Percentiles rank a stretch among this genome's conserved stretches.
Conservation (phyloP, 2,888 invertebrate species). For the Tipula helvola region DNA sequence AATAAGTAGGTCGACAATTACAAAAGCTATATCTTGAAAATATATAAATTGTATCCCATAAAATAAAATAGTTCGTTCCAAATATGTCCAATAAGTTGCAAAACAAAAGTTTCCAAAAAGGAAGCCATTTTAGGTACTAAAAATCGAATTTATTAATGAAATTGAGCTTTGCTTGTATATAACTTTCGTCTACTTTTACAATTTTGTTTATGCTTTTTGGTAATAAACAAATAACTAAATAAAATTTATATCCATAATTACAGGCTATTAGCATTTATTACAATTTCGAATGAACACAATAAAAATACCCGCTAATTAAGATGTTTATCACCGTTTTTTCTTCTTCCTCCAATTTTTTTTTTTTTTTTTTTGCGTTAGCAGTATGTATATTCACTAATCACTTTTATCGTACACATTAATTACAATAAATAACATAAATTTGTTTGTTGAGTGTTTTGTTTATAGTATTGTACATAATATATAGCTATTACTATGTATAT, state of each 20-base stretch:
- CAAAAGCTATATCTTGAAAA: too few species aligned
- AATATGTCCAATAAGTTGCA: too few species aligned
- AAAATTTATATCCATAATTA: slow-evolving; percentile 6
- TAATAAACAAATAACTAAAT: not conserved
- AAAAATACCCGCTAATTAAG: slow-evolving; percentile 6
- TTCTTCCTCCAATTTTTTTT: not conserved
- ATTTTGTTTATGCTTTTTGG: not conserved
- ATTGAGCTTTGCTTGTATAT: not conserved
- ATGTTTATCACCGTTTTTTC: slow-evolving; percentile 4
- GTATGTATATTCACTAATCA: slow-evolving; percentile 7
- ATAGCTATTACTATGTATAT: not conserved
- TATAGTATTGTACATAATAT: not conserved
- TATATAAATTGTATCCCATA: too few species aligned
- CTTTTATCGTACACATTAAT: slow-evolving; percentile 8
- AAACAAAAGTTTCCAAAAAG: too few species aligned
- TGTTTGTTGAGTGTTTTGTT: not conserved
- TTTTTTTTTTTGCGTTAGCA: not conserved
- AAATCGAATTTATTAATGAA: not conserved
- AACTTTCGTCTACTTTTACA: not conserved
- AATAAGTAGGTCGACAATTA: too few species aligned
- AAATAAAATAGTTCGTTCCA: too few species aligned
- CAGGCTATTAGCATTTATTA: slow-evolving; percentile 6
- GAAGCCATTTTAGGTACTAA: not conserved
- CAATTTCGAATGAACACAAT: slow-evolving; percentile 7
- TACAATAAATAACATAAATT: not conserved